Conservation (phyloP, 2,797 vertebrate species). For the Notolabrus celidotus region DNA sequence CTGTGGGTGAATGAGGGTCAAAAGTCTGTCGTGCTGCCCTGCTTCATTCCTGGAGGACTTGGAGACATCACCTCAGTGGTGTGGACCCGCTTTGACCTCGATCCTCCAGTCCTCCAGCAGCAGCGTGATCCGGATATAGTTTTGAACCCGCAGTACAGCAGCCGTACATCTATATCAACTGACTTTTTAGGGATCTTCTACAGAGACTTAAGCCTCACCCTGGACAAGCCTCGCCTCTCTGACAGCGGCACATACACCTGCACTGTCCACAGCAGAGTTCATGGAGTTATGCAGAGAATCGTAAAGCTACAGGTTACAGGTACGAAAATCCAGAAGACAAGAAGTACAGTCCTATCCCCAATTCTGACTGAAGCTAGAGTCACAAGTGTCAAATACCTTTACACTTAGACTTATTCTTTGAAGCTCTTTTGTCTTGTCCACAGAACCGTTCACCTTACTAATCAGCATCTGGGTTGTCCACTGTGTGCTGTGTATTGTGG, state of each 20-base stretch:
- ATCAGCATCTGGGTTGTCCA: neutral
- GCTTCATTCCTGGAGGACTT: neutral
- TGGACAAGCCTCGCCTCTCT: neutral
- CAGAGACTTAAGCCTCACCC: neutral
- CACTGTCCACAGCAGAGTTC: neutral
- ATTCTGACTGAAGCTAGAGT: neutral
- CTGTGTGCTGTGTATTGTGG: neutral
- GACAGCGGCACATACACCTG: slow-evolving; percentile 5
- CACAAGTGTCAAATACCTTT: neutral
- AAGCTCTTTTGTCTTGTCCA: neutral
- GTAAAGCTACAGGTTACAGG: neutral
- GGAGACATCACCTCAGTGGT: neutral
- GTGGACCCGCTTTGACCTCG: neutral
- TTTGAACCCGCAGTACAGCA: neutral
- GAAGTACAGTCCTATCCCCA: too few species aligned
- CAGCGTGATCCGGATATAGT: neutral
- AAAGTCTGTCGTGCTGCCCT: slow-evolving; percentile 5
- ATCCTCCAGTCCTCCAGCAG: neutral
- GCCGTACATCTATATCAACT: neutral
- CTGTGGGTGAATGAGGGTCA: neutral
- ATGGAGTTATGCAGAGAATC: too few species aligned
- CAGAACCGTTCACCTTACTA: neutral
- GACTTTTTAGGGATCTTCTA: neutral
- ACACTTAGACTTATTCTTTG: neutral
- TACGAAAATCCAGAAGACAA: too few species aligned